Evolutionary conservation across 2,797 vertebrate genomes (phyloP).

Genomic region (Onychomys leucogaster): DNA sequence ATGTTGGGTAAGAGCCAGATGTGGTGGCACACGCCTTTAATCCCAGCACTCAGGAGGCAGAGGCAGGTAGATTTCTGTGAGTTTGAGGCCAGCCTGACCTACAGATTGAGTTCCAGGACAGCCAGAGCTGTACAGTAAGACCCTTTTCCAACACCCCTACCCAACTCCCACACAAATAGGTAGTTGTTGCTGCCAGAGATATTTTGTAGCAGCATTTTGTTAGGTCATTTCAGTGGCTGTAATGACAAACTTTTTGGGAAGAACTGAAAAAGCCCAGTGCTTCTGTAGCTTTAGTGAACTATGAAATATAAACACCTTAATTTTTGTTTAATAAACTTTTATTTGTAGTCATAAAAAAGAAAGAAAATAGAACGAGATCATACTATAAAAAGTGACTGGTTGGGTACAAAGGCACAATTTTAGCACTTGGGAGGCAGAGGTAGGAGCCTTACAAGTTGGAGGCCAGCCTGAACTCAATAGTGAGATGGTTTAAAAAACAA

Average conservation of each 20-base stretch:
- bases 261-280: background rate
- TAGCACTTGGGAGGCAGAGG: background rate
- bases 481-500: background rate
- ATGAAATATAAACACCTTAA: background rate
- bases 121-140: background rate
- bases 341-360: background rate
- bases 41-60: background rate
- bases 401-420: background rate
- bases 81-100: background rate
- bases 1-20: background rate
- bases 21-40: background rate
- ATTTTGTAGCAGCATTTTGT: background rate
- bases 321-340: background rate
- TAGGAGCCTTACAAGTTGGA: background rate
- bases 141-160: background rate
- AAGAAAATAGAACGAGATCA: background rate
- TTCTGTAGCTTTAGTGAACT: background rate
- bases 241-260: background rate
- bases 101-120: background rate
- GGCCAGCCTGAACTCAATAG: background rate
- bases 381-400: background rate
- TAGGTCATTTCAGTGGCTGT: background rate
- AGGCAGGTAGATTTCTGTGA: background rate
- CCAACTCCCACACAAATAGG: background rate
- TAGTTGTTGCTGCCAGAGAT: background rate